Evolutionary conservation across 2,797 vertebrate species (phyloP), one percentile per base, ranked within the genome.

Genomic region (Protonibea diacanthus): DNA sequence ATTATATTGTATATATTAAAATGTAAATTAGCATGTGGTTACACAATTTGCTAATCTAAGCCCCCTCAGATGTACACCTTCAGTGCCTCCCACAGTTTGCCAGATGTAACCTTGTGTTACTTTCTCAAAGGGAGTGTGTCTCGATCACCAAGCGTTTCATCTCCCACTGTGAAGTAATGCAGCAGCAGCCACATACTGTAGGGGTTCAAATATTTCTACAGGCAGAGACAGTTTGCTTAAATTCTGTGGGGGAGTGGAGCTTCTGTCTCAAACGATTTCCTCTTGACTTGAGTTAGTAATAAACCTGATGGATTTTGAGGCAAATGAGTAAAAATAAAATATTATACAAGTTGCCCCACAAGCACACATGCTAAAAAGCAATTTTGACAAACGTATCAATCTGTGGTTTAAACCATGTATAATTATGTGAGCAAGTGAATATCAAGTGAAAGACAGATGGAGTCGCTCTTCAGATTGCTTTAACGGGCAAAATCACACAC

Each of bases 91-190:
- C 67, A 78, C 59, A 71, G 55, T 83, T 82, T 81, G 49, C 67
- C 80, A 89, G 84, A 89, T 89, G 87, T 86, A 71, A 74, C 52
- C 77, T 88, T 53, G 51, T 60, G 48, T 75, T 78, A 78, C 21
- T 56, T 23, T 76, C 70, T 79, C 62, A 75, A 69, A 88, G 33
- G 47, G 52, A 81, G 45, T 56, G 53, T 45, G 63, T 75, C 80
- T 84, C 40, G 45, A 83, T 80, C 63, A 72, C 66, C 6, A 9
- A 82, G 44, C 6, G 13, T 78, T 88, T 75, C 56, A 84, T 70
- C 59, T 86, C 84, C 81, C 38, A 29, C 76, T 71, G 82, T 63
- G 78, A 87, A 76, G 47, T 64, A 71, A 86, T 60, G 78, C 29
- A 64, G 75, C 21, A 0, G 20, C 64, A 81, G 65, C 65, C 47